Conservation (phyloP, 2,113 vertebrate genomes). For the Daphoenositta chrysoptera region DNA sequence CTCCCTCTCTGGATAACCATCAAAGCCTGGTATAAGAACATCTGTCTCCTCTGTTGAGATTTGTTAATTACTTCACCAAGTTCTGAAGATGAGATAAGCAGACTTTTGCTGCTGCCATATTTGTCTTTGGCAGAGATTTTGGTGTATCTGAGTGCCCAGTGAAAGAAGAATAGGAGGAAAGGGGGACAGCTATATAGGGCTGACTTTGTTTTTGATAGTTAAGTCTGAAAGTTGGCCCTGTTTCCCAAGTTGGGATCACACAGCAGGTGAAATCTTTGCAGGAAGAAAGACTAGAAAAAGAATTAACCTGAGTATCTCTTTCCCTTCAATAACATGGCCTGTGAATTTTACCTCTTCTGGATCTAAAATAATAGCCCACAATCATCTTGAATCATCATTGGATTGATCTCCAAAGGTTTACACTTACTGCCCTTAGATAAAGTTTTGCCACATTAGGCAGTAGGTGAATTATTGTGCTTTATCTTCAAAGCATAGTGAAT, state of each 20-base stretch:
- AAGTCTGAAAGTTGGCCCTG: background rate
- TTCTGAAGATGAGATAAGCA: background rate
- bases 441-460: background rate
- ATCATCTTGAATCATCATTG: no score
- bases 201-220: background rate
- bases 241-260: background rate
- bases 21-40: background rate
- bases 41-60: background rate
- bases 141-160: background rate
- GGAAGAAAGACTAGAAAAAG: background rate
- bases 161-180: background rate
- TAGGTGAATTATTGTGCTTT: background rate
- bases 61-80: background rate
- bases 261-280: background rate
- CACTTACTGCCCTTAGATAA: background rate
- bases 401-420: background rate
- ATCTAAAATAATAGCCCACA: background rate
- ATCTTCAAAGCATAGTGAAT: background rate
- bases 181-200: background rate
- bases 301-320: background rate
- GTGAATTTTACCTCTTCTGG: background rate
- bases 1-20: background rate
- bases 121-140: background rate
- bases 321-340: background rate
- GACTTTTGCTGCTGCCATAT: background rate